phyloP scores from a whole-genome alignment of 2,888 invertebrate genomes.

The Iphiclides podalirius region DNA sequence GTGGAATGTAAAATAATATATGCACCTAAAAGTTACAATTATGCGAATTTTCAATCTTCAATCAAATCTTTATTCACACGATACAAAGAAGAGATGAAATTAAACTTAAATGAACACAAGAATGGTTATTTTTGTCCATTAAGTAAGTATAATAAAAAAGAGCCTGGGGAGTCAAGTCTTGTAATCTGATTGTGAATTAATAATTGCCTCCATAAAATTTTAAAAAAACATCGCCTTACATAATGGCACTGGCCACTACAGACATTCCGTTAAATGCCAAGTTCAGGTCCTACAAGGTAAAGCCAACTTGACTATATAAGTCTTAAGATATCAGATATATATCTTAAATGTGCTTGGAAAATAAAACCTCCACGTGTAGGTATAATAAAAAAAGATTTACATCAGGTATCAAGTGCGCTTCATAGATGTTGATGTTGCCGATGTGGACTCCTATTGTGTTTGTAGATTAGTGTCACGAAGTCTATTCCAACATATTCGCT shows the following conservation, averaged over 20 bases:
- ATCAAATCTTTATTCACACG: too few species aligned
- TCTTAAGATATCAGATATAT: too few species aligned
- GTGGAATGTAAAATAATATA: too few species aligned
- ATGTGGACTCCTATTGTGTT: slow-evolving; percentile 8
- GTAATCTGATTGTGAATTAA: too few species aligned
- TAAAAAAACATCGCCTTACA: not conserved
- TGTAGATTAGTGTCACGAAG: slow-evolving; percentile 18
- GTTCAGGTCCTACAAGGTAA: not conserved
- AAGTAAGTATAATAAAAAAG: too few species aligned
- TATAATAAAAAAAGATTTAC: slow-evolving; percentile 1
- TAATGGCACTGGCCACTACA: not conserved
- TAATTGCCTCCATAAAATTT: too few species aligned
- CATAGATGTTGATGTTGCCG: slow-evolving; percentile 7
- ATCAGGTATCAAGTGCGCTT: slow-evolving; percentile 6
- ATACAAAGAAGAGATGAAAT: too few species aligned
- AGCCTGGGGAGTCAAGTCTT: too few species aligned
- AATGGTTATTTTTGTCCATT: too few species aligned
- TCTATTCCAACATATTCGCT: slow-evolving; percentile 1
- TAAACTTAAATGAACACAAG: too few species aligned
- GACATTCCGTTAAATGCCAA: slow-evolving; percentile 3
- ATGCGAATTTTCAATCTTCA: too few species aligned
- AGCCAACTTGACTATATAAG: not conserved
- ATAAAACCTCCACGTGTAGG: not conserved
- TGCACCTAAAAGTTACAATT: too few species aligned
- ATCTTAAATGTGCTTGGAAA: not conserved